Evolutionary conservation across 2,113 vertebrate genomes (phyloP).

Genomic region (Peromyscus californicus): DNA sequence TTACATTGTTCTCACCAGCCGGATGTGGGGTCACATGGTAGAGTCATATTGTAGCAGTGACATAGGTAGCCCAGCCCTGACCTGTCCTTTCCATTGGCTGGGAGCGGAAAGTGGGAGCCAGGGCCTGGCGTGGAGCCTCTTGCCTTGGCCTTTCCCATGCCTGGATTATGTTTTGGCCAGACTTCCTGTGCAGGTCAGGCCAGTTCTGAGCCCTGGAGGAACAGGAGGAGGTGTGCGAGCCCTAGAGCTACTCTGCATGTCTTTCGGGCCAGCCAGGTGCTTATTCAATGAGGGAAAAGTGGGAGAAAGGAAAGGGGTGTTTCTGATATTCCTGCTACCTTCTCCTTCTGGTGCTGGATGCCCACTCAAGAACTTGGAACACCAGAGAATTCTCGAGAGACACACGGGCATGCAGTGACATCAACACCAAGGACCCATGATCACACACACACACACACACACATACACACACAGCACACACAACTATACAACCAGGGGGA

Average conservation of each 20-base stretch:
- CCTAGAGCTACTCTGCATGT: not conserved
- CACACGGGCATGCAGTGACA: not conserved
- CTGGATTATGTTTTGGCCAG: constrained; percentile 1
- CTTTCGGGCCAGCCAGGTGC: constrained; percentile 53
- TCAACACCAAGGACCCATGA: not conserved
- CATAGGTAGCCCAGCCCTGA: not conserved
- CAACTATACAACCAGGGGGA: not conserved
- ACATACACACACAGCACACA: not conserved
- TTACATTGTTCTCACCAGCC: not conserved
- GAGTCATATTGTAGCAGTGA: not conserved
- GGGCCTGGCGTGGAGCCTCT: not conserved
- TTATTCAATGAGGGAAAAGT: not conserved
- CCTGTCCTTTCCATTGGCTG: not conserved
- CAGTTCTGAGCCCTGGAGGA: constrained; percentile 18
- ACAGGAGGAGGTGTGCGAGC: not conserved
- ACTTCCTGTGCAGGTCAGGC: constrained; percentile 66
- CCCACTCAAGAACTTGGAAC: not conserved
- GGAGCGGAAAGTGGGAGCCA: not conserved
- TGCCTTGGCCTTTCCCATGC: constrained; percentile 31
- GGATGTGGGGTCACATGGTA: not conserved
- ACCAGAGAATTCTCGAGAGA: not conserved
- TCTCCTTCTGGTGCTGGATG: not conserved
- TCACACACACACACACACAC: not conserved
- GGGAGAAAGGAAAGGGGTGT: not conserved
- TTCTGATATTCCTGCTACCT: not conserved